Evolutionary conservation across 2,113 vertebrate genomes (phyloP).

Genomic region (Salvelinus alpinus): DNA sequence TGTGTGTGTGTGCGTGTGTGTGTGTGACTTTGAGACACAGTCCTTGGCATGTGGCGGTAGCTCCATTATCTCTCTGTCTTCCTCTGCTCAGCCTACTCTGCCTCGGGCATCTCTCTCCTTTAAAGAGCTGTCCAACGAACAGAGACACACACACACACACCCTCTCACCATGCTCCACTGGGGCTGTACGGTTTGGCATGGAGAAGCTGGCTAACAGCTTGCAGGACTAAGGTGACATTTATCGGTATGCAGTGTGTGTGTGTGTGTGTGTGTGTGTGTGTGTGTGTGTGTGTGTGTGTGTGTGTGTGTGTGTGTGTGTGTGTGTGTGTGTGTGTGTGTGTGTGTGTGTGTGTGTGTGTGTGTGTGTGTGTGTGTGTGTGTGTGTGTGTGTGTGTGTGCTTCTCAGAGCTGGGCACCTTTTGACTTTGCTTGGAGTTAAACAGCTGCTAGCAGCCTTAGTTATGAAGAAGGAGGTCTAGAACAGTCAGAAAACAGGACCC

Average conservation of each 20-base stretch:
- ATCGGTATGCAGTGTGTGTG: conserved; percentile 55
- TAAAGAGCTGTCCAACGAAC: conserved; percentile 85
- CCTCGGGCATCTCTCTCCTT: conserved; percentile 90
- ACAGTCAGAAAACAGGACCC: neutral
- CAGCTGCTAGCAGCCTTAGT: conserved; percentile 2
- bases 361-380: conserved; percentile 41
- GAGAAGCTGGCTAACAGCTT: conserved; percentile 66
- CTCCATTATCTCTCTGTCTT: conserved; percentile 74
- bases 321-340: conserved; percentile 36
- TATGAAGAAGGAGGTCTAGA: neutral
- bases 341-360: conserved; percentile 31
- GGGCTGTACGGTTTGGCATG: conserved; percentile 62
- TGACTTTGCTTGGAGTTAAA: conserved; percentile 10
- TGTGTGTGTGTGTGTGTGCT: conserved; percentile 4
- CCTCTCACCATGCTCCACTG: conserved; percentile 52
- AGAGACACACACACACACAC: conserved; percentile 5
- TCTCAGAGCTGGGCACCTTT: neutral
- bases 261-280: conserved; percentile 24
- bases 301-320: conserved; percentile 36
- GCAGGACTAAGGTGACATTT: conserved; percentile 73
- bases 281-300: conserved; percentile 28
- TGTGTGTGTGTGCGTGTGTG: conserved; percentile 29
- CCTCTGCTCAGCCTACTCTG: conserved; percentile 75
- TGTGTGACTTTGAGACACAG: conserved; percentile 72
- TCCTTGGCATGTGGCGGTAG: conserved; percentile 69